Percentiles rank a stretch among this genome's conserved stretches.
Evolutionary conservation across 1,140 invertebrate species (phyloP).

Genomic region (Eriosoma lanigerum): DNA sequence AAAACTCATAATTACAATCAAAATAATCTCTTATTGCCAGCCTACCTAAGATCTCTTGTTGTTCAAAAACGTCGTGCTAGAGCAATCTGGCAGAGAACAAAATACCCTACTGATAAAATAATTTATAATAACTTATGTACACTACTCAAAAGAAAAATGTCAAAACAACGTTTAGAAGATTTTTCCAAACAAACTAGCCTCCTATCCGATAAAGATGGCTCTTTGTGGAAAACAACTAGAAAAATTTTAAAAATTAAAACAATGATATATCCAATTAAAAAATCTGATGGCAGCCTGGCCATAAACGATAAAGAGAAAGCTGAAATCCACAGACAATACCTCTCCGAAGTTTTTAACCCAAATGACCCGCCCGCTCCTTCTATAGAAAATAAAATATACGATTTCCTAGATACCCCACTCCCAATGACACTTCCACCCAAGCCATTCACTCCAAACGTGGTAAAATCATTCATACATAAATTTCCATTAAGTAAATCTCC

Average conservation of each 20-base stretch:
- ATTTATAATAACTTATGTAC: neutral
- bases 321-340: neutral
- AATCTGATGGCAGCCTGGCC: neutral
- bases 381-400: neutral
- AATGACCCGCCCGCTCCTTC: neutral
- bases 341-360: neutral
- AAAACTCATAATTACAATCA: neutral
- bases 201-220: neutral
- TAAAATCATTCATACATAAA: neutral
- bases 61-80: neutral
- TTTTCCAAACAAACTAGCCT: neutral
- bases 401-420: neutral
- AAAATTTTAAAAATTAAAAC: no score
- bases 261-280: neutral
- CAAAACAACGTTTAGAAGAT: neutral
- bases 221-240: neutral
- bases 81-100: neutral
- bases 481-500: slow-evolving; percentile 10
- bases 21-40: neutral
- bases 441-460: neutral
- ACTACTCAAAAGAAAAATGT: neutral
- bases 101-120: neutral
- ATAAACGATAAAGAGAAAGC: neutral
- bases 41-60: neutral
- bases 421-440: neutral